Base-by-base conservation (phyloP, 2,113 vertebrate genomes). In the Xenotilapia flavipinnis region DNA sequence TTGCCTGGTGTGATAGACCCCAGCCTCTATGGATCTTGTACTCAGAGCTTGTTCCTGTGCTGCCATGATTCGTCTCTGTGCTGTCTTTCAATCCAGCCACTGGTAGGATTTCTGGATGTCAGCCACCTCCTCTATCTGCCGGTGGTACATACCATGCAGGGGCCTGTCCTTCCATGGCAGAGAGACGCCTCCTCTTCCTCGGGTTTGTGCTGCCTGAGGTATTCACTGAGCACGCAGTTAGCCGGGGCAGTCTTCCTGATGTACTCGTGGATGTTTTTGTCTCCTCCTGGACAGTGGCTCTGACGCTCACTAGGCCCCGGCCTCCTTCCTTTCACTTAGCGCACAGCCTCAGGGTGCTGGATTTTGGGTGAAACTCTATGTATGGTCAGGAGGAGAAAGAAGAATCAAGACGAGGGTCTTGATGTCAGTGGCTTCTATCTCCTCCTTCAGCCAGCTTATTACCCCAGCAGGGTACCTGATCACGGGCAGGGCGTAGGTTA, bases 381-480 rank as follows among this genome's bases (percentile, higher is more conserved):
- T 3, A 26, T 55, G 54, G 54, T 55, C 6, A 55, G 21, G 21
- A 55, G n/a, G 51, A 54, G 51, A 54, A 11, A 54, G 51, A 54
- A 54, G n/a, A 54, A 54, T 54, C 51, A 54, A 54, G 51, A 54
- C 0, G n/a, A 54, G n/a, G n/a, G 21, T 13, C 54, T 13, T 55
- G 0, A 23, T 55, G 53, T 0, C 1, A 55, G 21, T 55, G 51
- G 51, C 9, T 54, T 54, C 10, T 13, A 26, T 1, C 54, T 55
- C 54, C 54, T 55, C 54, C 11, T 26, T 26, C 14, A 0, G 11
- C 21, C 54, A 55, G 11, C 21, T 0, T 23, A 23, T 23, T 55
- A 0, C 0, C 11, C 21, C 53, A 55, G 21, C 21, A 55, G 21
- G 4, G 21, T 23, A 23, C 21, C 53, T 55, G 53, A 55, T 55